Evolutionary conservation across 2,113 vertebrate genomes (phyloP), one percentile per base, ranked within the genome.

Genomic region (Xiphorhynchus elegans): DNA sequence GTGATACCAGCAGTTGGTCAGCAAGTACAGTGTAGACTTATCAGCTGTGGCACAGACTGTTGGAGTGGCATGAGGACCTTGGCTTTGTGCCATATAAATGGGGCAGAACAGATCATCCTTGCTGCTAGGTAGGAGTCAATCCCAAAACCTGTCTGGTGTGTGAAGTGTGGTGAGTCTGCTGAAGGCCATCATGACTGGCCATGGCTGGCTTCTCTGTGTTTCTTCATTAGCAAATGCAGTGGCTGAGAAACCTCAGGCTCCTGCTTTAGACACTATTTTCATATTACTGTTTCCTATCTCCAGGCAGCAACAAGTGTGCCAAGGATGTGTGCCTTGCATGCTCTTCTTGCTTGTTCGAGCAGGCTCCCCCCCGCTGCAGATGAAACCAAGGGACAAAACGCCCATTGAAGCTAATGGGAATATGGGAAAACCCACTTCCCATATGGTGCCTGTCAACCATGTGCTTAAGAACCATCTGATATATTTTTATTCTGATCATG

Each of bases 381-480:
- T 80, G 52, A 78, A 94, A 90, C 18, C 19, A 44, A 72, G 40
- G 68, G 63, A 93, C 76, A 90, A 86, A 96, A 92, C 16, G 3
- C 68, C 64, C 64, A 49, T 75, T 85, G 85, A 80, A 90, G 50
- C 52, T 80, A 88, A 77, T 84, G 67, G 88, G 92, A 93, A 88
- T 76, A 86, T 19, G 47, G 68, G 29, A 60, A 60, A 95, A 52
- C 95, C 92, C 95, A 96, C 77, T 94, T 93, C 87, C 96, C 96
- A 97, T 96, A 97, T 97, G 97, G 97, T 73, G 90, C 95, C 87
- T 96, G 88, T 80, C 76, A 97, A 37, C 76, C 85, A 96, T 10
- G 31, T 95, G 93, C 76, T 75, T 70, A 77, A 76, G 82, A 70
- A 90, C 68, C 68, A 68, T 56, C 79, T 84, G 87, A 93, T 92